These are phyloP conservation scores for Actinemys pallida DNA, from an alignment of 2,113 vertebrate species.

Conservation along the genomic window DNA sequence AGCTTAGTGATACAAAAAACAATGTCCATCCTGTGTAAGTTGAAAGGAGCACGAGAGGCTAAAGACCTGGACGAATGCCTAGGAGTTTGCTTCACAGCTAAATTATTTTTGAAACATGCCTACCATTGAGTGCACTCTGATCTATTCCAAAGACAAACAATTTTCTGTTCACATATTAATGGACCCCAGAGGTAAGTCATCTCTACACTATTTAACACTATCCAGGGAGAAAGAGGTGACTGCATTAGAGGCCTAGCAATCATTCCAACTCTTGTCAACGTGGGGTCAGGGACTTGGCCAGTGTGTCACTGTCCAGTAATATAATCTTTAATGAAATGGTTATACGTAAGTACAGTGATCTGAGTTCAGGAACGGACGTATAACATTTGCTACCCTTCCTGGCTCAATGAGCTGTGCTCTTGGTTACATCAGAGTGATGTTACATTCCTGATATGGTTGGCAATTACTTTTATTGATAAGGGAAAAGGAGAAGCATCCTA, in stretches of 20 bases:
- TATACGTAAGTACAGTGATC: neutral
- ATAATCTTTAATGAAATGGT: neutral
- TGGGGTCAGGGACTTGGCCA: neutral
- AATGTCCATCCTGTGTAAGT: fast-evolving
- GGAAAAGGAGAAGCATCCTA: fast-evolving
- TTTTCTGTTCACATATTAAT: neutral
- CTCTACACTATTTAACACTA: neutral
- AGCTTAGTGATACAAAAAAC: fast-evolving
- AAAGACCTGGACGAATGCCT: neutral
- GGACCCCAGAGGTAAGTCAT: neutral
- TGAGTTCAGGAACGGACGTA: neutral
- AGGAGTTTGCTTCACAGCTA: neutral
- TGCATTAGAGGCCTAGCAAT: neutral
- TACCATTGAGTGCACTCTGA: fast-evolving
- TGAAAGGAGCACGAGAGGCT: neutral
- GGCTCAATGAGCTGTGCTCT: neutral
- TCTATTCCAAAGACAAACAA: fast-evolving
- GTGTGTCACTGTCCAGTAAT: neutral
- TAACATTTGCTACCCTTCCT: neutral
- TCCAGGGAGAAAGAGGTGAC: neutral
- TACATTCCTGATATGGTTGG: neutral
- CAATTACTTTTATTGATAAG: neutral
- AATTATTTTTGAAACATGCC: neutral
- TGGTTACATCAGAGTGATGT: neutral
- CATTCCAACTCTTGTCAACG: neutral